Base-by-base conservation (phyloP, 2,888 invertebrate species). In the Volucella bombylans region DNA sequence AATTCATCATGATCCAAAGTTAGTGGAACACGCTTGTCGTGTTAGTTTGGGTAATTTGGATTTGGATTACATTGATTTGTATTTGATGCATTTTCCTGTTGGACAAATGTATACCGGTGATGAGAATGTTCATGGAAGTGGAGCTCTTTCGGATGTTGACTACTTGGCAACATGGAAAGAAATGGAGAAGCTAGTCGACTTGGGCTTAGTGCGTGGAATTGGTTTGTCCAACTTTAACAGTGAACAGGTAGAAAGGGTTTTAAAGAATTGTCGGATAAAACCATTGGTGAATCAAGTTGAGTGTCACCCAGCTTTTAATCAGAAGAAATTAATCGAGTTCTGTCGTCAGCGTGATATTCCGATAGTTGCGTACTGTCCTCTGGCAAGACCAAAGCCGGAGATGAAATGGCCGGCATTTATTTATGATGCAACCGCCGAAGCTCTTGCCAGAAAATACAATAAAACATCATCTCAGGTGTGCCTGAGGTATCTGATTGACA, bases 31-130 rank as follows among this genome's bases (percentile, higher is more conserved):
- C 3, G 94, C 94, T 0, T 93, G 96, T 86, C 93, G 93, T 55
- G 92, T 93, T 57, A 94, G 96, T 0, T 90, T 97, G 8, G 89
- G 92, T 0, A 92, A 94, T 73, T 92, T 97, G 82, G 94, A 94
- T 0, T 90, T 97, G 6, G 93, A 94, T 0, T 97, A 97, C 89
- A 92, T 97, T 67, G 97, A 97, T 89, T 92, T 97, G 0, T 97
- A 95, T 88, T 91, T 97, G 11, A 95, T 97, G 85, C 97, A 97
- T 89, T 96, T 95, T 93, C 97, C 97, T 0, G 93, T 96, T 90
- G 96, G 94, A 0, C 96, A 94, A 87, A 92, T 88, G 4, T 88
- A 89, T 41, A 62, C 87, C 10, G 88, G 95, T 94, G 91, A 93
- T 18, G 87, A 49, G 43, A 89, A 90, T 87, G 90, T 91, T 1